phyloP scores from a whole-genome alignment of 2,888 invertebrate species.

The Pachymerium ferrugineum region DNA sequence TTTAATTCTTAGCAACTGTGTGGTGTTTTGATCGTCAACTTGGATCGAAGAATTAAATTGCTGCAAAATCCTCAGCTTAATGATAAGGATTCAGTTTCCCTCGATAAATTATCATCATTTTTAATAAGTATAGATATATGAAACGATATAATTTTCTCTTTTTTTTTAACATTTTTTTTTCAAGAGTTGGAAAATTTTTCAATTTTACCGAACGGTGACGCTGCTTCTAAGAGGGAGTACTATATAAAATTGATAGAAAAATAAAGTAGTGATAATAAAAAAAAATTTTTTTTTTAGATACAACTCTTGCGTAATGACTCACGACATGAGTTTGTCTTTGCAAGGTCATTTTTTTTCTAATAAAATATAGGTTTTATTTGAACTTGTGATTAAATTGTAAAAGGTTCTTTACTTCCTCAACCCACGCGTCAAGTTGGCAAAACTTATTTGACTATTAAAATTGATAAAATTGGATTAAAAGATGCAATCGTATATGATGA shows the following conservation, averaged over 20 bases:
- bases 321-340: not conserved
- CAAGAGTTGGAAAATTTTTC: not conserved
- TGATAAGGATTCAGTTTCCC: not conserved
- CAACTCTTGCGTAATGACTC: not conserved
- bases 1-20: not conserved
- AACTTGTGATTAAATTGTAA: not conserved
- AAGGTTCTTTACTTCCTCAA: slow-evolving; percentile 15
- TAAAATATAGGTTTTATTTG: not conserved
- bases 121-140: no score
- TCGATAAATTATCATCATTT: not conserved
- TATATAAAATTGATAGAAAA: no score
- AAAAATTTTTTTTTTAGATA: not conserved
- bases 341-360: not conserved
- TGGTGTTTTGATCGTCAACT: not conserved
- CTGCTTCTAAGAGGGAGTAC: not conserved
- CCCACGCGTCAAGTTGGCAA: slow-evolving; percentile 16
- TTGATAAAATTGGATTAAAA: slow-evolving; percentile 32
- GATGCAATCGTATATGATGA: not conserved
- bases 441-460: slow-evolving; percentile 31
- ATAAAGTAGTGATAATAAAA: no score
- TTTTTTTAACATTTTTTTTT: not conserved
- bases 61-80: not conserved
- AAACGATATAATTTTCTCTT: not conserved
- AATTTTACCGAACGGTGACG: not conserved
- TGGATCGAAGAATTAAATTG: not conserved